Evolutionary conservation across 2,888 invertebrate species (phyloP).

Genomic region (Smittia sp.): DNA sequence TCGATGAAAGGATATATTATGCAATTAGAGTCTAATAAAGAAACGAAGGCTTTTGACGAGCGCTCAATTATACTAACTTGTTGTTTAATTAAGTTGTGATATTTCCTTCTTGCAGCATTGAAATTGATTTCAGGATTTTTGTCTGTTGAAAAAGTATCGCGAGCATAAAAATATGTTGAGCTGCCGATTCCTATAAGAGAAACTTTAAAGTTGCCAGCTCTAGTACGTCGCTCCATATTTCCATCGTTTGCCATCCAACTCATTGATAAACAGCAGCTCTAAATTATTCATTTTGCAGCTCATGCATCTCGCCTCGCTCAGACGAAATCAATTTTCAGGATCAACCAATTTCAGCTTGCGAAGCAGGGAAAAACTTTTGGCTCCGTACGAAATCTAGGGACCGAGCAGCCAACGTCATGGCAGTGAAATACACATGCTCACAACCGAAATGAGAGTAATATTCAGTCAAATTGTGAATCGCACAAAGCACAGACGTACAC

Average conservation of each 20-base stretch:
- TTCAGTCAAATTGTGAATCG: conserved; percentile 40
- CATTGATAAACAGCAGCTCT: neutral
- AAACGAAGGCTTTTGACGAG: neutral
- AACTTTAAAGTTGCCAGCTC: neutral
- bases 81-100: conserved; percentile 24
- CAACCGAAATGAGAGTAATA: conserved; percentile 36
- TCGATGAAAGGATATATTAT: conserved; percentile 7
- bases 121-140: neutral
- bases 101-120: neutral
- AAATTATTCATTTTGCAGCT: neutral
- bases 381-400: conserved; percentile 7
- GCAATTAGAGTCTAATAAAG: neutral
- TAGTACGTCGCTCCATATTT: neutral
- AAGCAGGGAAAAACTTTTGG: neutral
- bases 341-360: neutral
- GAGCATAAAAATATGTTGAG: neutral
- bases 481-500: conserved; percentile 41
- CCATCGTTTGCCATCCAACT: too few species aligned
- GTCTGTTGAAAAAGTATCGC: neutral
- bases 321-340: neutral
- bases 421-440: conserved; percentile 34
- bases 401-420: conserved; percentile 21
- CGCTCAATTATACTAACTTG: neutral
- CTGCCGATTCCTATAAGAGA: neutral
- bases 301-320: neutral